Conservation (phyloP, 2,888 invertebrate genomes). For the Agonopterix subpropinquella region DNA sequence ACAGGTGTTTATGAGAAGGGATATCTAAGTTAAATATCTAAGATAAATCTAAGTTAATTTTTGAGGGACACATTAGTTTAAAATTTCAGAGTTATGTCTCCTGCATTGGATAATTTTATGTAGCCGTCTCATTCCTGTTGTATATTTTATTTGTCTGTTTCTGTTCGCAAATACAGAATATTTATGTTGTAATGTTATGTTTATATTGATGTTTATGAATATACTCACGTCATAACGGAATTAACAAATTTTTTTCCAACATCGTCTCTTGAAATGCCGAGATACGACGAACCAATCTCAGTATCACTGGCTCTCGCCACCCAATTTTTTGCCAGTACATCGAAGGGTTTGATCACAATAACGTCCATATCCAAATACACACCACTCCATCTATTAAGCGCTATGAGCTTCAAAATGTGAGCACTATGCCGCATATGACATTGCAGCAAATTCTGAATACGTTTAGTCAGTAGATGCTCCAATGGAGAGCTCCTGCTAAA, state of each 20-base stretch:
- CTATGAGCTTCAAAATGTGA: not conserved
- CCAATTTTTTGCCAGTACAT: not conserved
- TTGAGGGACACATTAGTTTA: no score
- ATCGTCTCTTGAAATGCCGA: conserved; percentile 69
- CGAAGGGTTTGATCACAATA: not conserved
- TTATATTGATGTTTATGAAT: no score
- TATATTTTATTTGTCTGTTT: no score
- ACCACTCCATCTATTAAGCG: conserved; percentile 1
- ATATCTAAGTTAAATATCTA: no score
- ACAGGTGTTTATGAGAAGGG: no score
- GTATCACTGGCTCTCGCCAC: conserved; percentile 71
- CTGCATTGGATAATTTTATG: no score
- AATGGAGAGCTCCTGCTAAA: conserved; percentile 74
- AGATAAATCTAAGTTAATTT: no score
- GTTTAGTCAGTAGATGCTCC: conserved; percentile 65
- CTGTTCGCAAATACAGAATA: no score
- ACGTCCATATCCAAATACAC: conserved; percentile 1
- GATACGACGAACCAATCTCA: conserved; percentile 79
- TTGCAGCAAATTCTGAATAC: conserved; percentile 53
- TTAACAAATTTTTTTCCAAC: conserved; percentile 24
- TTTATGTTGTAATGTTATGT: no score
- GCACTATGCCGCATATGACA: conserved; percentile 59
- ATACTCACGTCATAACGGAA: no score
- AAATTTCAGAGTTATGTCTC: no score
- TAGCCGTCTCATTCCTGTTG: no score